Conservation (phyloP, 2,888 invertebrate species). For the Pyrocoelia pectoralis region DNA sequence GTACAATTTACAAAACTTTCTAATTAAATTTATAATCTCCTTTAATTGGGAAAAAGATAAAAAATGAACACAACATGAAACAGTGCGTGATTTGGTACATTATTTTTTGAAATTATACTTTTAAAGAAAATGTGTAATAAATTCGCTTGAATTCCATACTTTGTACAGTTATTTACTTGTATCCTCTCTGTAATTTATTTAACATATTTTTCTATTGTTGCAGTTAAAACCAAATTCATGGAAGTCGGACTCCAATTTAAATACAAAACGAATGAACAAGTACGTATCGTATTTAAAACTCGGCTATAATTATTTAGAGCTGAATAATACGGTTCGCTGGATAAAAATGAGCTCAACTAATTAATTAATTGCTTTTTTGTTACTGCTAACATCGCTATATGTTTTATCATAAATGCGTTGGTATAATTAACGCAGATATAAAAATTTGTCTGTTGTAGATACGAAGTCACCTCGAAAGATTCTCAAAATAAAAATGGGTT, state of each 20-base stretch:
- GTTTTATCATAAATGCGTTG: not conserved
- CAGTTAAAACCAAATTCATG: conserved; percentile 56
- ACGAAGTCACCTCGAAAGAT: conserved; percentile 42
- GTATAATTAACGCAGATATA: no score
- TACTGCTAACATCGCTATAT: not conserved
- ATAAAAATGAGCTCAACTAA: not conserved
- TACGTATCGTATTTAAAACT: conserved; percentile 39
- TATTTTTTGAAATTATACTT: no score
- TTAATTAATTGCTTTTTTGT: not conserved
- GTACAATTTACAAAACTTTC: no score
- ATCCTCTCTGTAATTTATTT: not conserved
- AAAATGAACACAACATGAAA: no score
- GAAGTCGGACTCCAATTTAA: conserved; percentile 57
- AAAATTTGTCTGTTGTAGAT: conserved; percentile 40
- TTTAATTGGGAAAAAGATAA: no score
- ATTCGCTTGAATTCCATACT: no score
- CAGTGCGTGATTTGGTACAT: no score
- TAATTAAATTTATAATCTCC: no score
- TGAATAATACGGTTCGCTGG: conserved; percentile 14
- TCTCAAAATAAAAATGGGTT: not conserved
- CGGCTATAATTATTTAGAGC: conserved; percentile 15
- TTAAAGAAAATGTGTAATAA: no score
- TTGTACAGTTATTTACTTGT: not conserved
- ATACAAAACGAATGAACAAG: conserved; percentile 56
- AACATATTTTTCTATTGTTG: conserved; percentile 41